phyloP scores from a whole-genome alignment of 1,140 invertebrate species.

The Drosophila pachea region DNA sequence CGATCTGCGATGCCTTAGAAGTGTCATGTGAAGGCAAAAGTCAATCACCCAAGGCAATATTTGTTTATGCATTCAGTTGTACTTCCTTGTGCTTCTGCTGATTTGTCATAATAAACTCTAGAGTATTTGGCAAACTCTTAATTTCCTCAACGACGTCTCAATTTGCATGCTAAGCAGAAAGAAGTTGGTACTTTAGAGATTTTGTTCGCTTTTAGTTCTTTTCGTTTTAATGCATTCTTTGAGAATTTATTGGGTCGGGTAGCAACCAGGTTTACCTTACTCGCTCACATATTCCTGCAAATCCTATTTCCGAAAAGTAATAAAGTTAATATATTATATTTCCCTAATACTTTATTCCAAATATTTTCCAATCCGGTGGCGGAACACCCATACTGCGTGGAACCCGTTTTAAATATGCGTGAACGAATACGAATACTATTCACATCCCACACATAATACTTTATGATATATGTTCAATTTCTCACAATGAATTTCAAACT shows the following conservation, averaged over 20 bases:
- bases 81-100: too few relatives aligned
- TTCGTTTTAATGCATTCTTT: not conserved
- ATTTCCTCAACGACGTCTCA: too few relatives aligned
- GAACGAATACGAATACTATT: constrained; percentile 9
- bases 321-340: constrained; percentile 51
- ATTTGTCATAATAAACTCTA: too few relatives aligned
- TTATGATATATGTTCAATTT: constrained; percentile 27
- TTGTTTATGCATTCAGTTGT: too few relatives aligned
- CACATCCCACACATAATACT: constrained; percentile 8
- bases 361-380: constrained; percentile 54
- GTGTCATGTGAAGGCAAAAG: too few relatives aligned
- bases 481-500: constrained; percentile 20
- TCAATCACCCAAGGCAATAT: too few relatives aligned
- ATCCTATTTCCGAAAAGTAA: constrained; percentile 12
- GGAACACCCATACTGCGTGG: constrained; percentile 59
- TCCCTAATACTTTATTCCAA: constrained; percentile 67
- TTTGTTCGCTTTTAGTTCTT: not conserved
- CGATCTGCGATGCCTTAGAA: too few relatives aligned
- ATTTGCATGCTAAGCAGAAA: constrained; percentile 7
- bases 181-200: not conserved
- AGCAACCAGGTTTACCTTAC: too few relatives aligned
- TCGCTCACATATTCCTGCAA: constrained; percentile 2
- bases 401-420: constrained; percentile 38
- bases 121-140: too few relatives aligned
- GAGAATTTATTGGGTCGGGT: not conserved